Evolutionary conservation across 1,140 invertebrate genomes (phyloP).

Genomic region (Gerris buenoi): DNA sequence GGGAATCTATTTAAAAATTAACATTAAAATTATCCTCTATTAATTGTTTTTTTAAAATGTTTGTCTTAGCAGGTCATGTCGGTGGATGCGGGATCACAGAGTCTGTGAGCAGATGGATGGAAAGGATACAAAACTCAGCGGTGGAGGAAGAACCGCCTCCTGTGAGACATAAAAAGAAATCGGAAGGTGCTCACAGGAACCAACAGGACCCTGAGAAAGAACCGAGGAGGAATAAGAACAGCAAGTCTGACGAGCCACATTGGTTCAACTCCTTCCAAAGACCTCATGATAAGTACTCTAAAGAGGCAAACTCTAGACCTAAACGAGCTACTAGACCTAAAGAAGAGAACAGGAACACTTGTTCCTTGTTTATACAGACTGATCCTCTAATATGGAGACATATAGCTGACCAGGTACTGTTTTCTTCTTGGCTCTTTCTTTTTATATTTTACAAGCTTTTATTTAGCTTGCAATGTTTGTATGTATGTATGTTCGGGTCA

Average conservation of each 20-base stretch:
- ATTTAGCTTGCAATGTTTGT: too few species aligned
- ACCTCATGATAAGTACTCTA: conserved; percentile 44
- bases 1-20: too few species aligned
- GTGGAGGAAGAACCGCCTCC: conserved; percentile 31
- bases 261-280: conserved; percentile 24
- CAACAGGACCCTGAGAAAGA: conserved; percentile 6
- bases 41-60: background rate
- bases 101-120: conserved; percentile 81
- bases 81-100: conserved; percentile 76
- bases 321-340: conserved; percentile 40
- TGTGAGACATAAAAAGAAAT: conserved; percentile 12
- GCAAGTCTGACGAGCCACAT: conserved; percentile 1
- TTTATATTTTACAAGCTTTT: too few species aligned
- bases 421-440: too few species aligned
- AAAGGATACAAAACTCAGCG: conserved; percentile 73
- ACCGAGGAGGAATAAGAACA: conserved; percentile 3
- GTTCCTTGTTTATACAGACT: conserved; percentile 91
- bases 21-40: too few species aligned
- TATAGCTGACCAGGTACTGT: conserved; percentile 46
- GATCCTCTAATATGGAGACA: conserved; percentile 94
- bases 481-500: too few species aligned
- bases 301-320: conserved; percentile 38
- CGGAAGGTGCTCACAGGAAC: conserved; percentile 7
- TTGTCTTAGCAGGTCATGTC: conserved; percentile 43
- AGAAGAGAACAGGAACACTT: conserved; percentile 65